Conservation (phyloP, 2,113 vertebrate species). For the Lota lota region DNA sequence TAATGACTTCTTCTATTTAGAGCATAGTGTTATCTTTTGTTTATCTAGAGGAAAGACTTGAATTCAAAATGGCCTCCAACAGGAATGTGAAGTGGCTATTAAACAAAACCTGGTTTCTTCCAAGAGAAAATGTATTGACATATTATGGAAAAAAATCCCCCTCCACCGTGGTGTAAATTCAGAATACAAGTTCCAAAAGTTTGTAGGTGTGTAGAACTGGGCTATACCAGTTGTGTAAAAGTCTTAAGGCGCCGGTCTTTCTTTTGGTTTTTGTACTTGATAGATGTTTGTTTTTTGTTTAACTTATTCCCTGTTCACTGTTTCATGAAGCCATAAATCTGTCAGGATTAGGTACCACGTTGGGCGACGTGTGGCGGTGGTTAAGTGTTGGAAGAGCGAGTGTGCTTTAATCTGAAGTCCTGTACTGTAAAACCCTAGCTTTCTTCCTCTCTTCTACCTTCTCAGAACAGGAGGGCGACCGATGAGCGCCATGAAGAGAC, state of each 20-base stretch:
- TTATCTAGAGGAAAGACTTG: background rate
- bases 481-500: slow-evolving; percentile 8
- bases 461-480: slow-evolving; percentile 22
- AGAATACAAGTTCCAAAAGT: background rate
- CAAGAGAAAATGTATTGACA: background rate
- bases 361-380: background rate
- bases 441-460: slow-evolving; percentile 10
- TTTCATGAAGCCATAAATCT: too few relatives aligned
- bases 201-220: slow-evolving; percentile 70
- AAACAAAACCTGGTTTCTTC: background rate
- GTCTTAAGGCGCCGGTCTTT: slow-evolving; percentile 46
- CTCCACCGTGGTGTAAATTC: background rate
- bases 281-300: slow-evolving; percentile 28
- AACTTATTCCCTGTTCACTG: slow-evolving; percentile 24
- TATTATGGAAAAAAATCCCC: background rate
- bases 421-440: slow-evolving; percentile 11
- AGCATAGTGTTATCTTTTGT: slow-evolving; percentile 40
- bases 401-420: slow-evolving; percentile 15
- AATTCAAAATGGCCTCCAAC: background rate
- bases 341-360: background rate
- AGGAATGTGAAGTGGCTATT: background rate
- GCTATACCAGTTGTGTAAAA: slow-evolving; percentile 71
- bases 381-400: too few relatives aligned
- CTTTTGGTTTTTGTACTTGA: slow-evolving; percentile 39
- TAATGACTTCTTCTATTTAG: background rate